Conservation (phyloP, 2,113 vertebrate species). For the Sinocyclocheilus rhinocerous region DNA sequence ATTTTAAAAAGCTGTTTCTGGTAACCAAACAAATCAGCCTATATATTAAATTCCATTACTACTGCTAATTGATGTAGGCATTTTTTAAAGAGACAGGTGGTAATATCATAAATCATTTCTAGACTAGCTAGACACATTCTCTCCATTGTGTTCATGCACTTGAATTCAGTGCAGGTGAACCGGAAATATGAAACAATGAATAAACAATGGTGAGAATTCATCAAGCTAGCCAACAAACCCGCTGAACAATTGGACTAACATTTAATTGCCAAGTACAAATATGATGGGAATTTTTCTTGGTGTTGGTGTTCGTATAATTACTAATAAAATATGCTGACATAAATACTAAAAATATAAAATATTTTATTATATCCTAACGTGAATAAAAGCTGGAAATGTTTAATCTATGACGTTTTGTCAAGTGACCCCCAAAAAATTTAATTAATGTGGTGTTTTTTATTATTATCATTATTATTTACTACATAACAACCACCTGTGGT, state of each 20-base stretch:
- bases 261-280: background rate
- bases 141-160: background rate
- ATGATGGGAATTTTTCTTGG: conserved; percentile 1
- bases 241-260: background rate
- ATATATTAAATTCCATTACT: background rate
- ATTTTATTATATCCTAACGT: no score
- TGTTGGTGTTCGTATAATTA: background rate
- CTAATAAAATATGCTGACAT: background rate
- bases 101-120: background rate
- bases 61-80: background rate
- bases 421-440: background rate
- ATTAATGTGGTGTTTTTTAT: no score
- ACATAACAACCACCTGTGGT: background rate
- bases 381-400: no score
- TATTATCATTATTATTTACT: no score
- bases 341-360: background rate
- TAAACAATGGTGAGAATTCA: conserved; percentile 23
- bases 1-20: background rate
- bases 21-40: background rate
- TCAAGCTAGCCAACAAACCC: background rate
- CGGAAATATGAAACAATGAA: conserved; percentile 1
- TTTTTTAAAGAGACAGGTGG: background rate
- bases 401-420: background rate
- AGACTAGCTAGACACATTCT: no score
- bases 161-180: background rate